These are phyloP conservation scores for Gonatopus flavifemur DNA, from an alignment of 1,140 invertebrate species.

Conservation along the genomic window DNA sequence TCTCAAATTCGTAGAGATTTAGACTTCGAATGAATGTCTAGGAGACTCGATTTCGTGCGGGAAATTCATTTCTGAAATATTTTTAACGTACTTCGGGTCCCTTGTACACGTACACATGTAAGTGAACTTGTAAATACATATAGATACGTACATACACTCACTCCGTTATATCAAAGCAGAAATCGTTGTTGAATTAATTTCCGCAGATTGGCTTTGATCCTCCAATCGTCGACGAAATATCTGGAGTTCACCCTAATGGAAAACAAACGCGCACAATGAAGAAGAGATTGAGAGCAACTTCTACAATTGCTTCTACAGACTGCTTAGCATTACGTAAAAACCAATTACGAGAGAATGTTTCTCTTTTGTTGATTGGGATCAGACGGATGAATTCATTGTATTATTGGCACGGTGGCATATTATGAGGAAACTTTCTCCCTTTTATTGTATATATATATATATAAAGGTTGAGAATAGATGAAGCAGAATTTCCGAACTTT, in stretches of 20 bases:
- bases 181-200: conserved; percentile 45
- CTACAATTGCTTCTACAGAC: conserved; percentile 18
- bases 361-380: conserved; percentile 36
- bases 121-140: neutral
- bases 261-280: conserved; percentile 44
- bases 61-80: no score
- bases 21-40: no score
- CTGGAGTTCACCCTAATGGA: conserved; percentile 45
- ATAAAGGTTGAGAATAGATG: no score
- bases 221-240: conserved; percentile 35
- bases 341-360: conserved; percentile 46
- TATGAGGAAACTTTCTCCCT: no score
- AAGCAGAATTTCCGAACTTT: no score
- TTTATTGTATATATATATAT: no score
- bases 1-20: no score
- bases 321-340: conserved; percentile 52
- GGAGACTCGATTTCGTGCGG: no score
- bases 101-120: neutral
- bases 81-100: no score
- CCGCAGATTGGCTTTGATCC: conserved; percentile 45
- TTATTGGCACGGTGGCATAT: no score
- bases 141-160: neutral
- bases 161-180: no score
- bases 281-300: neutral
- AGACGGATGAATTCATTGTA: no score